Evolutionary conservation across 2,888 invertebrate species (phyloP), one percentile per base, ranked within the genome.

Genomic region (Lasius fuliginosus): DNA sequence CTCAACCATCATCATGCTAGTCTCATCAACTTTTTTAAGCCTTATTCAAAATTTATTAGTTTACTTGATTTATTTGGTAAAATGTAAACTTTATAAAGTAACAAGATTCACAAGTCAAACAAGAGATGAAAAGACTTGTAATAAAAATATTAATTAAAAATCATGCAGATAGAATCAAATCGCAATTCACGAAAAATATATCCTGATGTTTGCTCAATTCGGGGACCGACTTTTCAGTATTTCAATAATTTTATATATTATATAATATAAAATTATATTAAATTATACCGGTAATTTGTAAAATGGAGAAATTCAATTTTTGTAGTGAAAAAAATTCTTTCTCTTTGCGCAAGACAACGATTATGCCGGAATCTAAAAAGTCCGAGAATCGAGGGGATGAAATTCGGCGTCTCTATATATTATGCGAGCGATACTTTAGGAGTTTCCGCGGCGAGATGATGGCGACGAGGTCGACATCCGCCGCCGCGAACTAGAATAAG

Each of bases 391-490:
- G 18, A 42, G 8, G n/a, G 46, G 46, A 46, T 65, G 65, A 53
- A 68, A 56, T 68, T 68, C 53, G 68, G 53, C 76, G 49, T 2
- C n/a, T 27, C 33, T 46, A 73, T 71, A 79, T 23, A 79, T 79
- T 60, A 73, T 46, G 46, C 73, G 73, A 58, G 42, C 73, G 79
- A 79, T 79, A 79, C 79, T 73, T 53, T 40, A 40, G 30, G 49
- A 53, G 62, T 49, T 49, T 77, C 40, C 36, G 76, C 23, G 69
- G 83, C 67, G 46, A 65, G 58, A 76, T 83, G 75, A 83, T 67
- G 67, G 76, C 71, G 42, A 81, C 73, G 62, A 81, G 81, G 71
- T 73, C 73, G 71, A 82, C 73, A 74, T 82, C 62, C 74, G 79
- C 79, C 46, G 58, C 69, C 42, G 58, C 58, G 69, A 79, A 69